Base-by-base conservation (phyloP, 2,797 vertebrate genomes). In the Ibycter americanus region DNA sequence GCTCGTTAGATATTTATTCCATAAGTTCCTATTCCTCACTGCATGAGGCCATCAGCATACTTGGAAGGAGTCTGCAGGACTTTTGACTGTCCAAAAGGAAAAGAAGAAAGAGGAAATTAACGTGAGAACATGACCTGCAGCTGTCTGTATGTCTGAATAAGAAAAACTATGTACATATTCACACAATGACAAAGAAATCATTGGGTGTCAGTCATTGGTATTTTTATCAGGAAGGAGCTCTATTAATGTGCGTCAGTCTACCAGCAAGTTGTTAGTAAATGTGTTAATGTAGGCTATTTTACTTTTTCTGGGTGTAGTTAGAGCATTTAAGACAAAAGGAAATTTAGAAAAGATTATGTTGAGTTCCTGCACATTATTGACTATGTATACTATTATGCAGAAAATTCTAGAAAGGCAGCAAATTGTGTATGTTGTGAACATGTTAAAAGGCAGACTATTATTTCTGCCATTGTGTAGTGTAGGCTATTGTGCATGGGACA, bases 101-200 rank as follows among this genome's bases (percentile, higher is more conserved):
- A 95, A 96, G 56, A 83, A 88, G 94, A 96, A 91, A 77, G 80
- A 95, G 94, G 87, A 93, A 97, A 74, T 63, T 51, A 12, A 83
- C 67, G 71, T 93, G 76, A 89, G 92, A 96, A 51, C 40, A 15
- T 65, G 70, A 38, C 62, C 47, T 93, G 59, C 72, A 95, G 47
- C 78, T 86, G 59, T 52, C 59, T 73, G 12, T 63, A 14, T 26
- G 15, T 77, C 78, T 85, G 74, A 81, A 42, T 54, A 58, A 78
- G 54, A 68, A 61, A 7, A 83, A 32, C 76, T 93, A 20, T 52
- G 80, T 72, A 82, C 77, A 59, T 96, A 83, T 40, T 84, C 97
- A 95, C 80, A 62, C 95, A 93, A 89, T 81, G 89, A 89, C 92
- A 91, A 36, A 86, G 90, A 95, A 91, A 80, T 85, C 71, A 82